These are phyloP conservation scores for Acronicta psi DNA, from an alignment of 2,888 invertebrate species.

Conservation along the genomic window DNA sequence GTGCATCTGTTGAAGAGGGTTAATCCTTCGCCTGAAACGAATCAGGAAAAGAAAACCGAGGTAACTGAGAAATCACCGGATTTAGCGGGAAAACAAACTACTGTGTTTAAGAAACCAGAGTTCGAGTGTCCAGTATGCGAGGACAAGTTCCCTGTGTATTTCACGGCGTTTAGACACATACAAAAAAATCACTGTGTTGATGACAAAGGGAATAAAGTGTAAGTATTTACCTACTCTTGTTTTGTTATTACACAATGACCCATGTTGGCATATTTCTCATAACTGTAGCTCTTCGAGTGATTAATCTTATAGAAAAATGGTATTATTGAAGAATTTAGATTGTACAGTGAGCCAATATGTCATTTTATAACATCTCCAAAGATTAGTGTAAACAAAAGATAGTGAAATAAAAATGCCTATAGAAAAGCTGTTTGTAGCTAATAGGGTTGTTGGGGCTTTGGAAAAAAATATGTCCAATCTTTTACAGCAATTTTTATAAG, in stretches of 20 bases:
- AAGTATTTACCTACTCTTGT: conserved; percentile 56
- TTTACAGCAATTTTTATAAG: too few relatives aligned
- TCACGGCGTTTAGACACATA: conserved; percentile 73
- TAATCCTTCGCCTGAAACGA: background rate
- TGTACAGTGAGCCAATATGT: too few relatives aligned
- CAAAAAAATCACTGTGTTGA: conserved; percentile 71
- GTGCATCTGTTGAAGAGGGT: conserved; percentile 32
- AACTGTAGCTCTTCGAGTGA: background rate
- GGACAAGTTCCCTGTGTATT: conserved; percentile 64
- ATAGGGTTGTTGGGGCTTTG: too few relatives aligned
- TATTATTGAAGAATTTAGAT: too few relatives aligned
- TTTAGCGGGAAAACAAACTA: conserved; percentile 9
- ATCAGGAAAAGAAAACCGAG: conserved; percentile 11
- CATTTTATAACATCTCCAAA: too few relatives aligned
- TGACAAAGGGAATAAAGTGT: conserved; percentile 65
- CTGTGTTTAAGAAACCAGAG: conserved; percentile 51
- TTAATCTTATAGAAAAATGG: too few relatives aligned
- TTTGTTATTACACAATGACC: conserved; percentile 2
- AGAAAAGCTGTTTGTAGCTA: too few relatives aligned
- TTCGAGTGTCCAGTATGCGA: conserved; percentile 76
- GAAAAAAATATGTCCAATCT: too few relatives aligned
- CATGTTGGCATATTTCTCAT: background rate
- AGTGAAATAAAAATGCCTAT: too few relatives aligned
- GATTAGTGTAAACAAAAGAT: too few relatives aligned
- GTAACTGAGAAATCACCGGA: conserved; percentile 15